A percentile compares a stretch with the other conserved stretches of the same genome.
These are phyloP conservation scores for Heteropelma amictum DNA, from an alignment of 2,888 invertebrate genomes.

Conservation along the genomic window DNA sequence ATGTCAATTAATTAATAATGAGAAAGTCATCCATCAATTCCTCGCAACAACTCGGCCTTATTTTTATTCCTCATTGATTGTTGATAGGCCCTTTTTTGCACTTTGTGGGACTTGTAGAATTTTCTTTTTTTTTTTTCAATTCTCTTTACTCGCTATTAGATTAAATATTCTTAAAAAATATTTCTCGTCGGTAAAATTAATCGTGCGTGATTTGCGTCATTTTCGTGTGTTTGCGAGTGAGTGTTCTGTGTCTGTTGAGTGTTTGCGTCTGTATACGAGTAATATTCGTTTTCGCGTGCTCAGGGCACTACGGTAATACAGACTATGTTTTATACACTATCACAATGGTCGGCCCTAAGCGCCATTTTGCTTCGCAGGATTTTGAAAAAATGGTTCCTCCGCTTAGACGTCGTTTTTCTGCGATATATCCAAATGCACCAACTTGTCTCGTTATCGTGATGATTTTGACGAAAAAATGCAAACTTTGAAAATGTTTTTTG, in stretches of 20 bases:
- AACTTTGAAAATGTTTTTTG: no score
- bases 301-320: conserved; percentile 66
- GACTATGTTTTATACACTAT: conserved; percentile 69
- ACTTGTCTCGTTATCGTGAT: no score
- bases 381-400: conserved; percentile 56
- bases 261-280: conserved; percentile 11
- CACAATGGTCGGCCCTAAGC: conserved; percentile 70
- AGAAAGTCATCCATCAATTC: conserved; percentile 19
- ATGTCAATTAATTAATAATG: conserved; percentile 46
- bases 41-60: conserved; percentile 25
- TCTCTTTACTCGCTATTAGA: conserved; percentile 34
- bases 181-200: conserved; percentile 43
- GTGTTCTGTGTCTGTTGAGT: conserved; percentile 4
- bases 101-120: conserved; percentile 16
- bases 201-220: not conserved
- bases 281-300: conserved; percentile 60
- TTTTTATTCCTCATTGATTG: conserved; percentile 55
- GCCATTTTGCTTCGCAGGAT: conserved; percentile 43
- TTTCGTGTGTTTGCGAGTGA: not conserved
- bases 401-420: not conserved
- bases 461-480: no score
- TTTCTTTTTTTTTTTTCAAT: no score
- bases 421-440: not conserved
- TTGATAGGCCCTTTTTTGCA: conserved; percentile 32
- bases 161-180: conserved; percentile 40